Base-by-base conservation (phyloP, 1,140 invertebrate genomes). In the Cataglyphis hispanica region DNA sequence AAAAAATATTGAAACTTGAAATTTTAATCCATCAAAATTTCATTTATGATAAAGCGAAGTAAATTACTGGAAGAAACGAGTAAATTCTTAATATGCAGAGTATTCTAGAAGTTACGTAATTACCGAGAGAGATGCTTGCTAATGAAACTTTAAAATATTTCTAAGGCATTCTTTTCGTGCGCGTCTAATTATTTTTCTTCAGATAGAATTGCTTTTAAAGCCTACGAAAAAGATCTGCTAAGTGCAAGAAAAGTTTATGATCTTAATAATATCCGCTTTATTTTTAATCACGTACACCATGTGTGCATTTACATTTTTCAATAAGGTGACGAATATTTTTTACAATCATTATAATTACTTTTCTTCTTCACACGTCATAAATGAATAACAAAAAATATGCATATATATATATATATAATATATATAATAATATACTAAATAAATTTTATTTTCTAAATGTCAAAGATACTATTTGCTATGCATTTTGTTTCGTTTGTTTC, bases 221-320 rank as follows among this genome's bases (percentile, higher is more conserved):
- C 22, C 76, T 40, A 25, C 13, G 19, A 50, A 50, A 40, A 60
- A 25, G 22, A 78, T n/a, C 27, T 4, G 31, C 27, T 11, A 43
- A 80, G n/a, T 25, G n/a, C 43, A 67, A 80, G 43, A 67, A 80
- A 50, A 37, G 43, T 80, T 80, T 80, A 67, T 53, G 63, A 67
- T 43, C 76, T 80, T 80, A 80, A 80, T 69, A 43, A 53, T 43
- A 19, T 4, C 16, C 37, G n/a, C 40, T 19, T 22, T 13, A 27
- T 16, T 22, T 31, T 53, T 37, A 53, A n/a, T n/a, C 61, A 67
- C 61, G 27, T 22, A 78, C 61, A 50, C 19, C 3, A 19, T 6
- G 3, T 19, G 5, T 50, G 46, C 46, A 50, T 74, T 67, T 67
- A 50, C 31, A 34, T 43, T 4, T 13, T 78, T 67, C 43, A 64